Conservation (phyloP, 2,888 invertebrate genomes). For the Drosophila buzzatii region DNA sequence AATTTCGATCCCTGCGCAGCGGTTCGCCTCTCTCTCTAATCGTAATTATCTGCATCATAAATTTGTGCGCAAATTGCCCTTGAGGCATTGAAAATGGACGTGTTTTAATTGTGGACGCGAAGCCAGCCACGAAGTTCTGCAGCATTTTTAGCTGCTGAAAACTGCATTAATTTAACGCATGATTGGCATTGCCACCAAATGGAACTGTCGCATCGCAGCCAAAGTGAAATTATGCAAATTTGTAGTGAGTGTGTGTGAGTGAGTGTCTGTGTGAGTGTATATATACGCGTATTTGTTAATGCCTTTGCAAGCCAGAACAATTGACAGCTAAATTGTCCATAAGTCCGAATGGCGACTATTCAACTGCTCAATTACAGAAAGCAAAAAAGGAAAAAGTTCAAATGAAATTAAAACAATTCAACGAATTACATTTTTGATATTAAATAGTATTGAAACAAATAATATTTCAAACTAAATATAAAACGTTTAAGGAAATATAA, state of each 20-base stretch:
- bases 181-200: constrained; percentile 67
- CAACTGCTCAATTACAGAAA: constrained; percentile 59
- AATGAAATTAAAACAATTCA: constrained; percentile 1
- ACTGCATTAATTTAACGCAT: constrained; percentile 80
- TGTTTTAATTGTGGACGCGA: constrained; percentile 57
- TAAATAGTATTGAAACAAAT: background rate
- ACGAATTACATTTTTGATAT: background rate
- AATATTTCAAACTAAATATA: background rate
- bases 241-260: constrained; percentile 12
- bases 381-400: constrained; percentile 30
- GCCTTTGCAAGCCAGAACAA: constrained; percentile 12
- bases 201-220: constrained; percentile 37
- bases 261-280: background rate
- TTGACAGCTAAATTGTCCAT: constrained; percentile 9
- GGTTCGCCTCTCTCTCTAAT: constrained; percentile 68
- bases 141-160: constrained; percentile 56
- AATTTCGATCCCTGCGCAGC: constrained; percentile 30
- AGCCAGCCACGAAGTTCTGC: constrained; percentile 7
- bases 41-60: constrained; percentile 80
- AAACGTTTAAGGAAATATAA: background rate
- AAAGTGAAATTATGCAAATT: constrained; percentile 77
- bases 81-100: constrained; percentile 48
- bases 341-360: constrained; percentile 25
- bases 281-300: constrained; percentile 14
- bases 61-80: constrained; percentile 69